These are phyloP conservation scores for Macquaria ambigua DNA, from an alignment of 2,113 vertebrate genomes.

Conservation along the genomic window DNA sequence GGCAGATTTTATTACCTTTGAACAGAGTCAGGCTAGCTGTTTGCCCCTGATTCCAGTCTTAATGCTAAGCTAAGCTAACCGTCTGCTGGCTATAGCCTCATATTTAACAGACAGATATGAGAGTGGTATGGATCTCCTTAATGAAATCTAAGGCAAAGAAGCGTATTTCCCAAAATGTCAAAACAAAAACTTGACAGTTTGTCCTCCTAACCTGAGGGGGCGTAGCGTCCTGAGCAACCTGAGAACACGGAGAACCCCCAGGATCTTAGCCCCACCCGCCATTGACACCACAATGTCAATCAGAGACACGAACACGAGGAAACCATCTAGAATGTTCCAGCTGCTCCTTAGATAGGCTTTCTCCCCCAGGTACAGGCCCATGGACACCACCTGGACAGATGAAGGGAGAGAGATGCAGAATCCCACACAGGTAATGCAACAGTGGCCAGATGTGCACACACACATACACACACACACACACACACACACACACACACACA, in stretches of 20 bases:
- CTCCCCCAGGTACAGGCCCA: slow-evolving; percentile 80
- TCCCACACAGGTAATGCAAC: neutral
- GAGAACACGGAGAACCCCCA: slow-evolving; percentile 80
- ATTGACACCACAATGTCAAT: slow-evolving; percentile 82
- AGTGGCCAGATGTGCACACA: neutral
- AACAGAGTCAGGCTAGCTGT: neutral
- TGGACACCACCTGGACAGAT: slow-evolving; percentile 73
- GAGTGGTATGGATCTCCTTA: neutral
- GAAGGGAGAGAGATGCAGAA: neutral
- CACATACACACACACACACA: neutral
- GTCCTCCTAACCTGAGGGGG: slow-evolving; percentile 85
- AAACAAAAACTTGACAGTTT: too few species aligned
- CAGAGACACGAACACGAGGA: slow-evolving; percentile 81
- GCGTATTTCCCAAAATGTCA: neutral
- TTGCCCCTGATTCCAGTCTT: neutral
- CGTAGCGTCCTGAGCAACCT: slow-evolving; percentile 77
- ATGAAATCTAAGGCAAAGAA: neutral
- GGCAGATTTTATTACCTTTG: neutral
- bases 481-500: neutral
- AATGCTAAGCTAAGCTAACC: neutral
- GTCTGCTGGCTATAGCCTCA: too few species aligned
- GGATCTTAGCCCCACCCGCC: slow-evolving; percentile 81
- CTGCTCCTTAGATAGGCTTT: slow-evolving; percentile 79
- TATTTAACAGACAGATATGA: too few species aligned
- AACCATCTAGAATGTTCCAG: slow-evolving; percentile 82